Base-by-base conservation (phyloP, 2,113 vertebrate genomes). In the Dasyurus viverrinus region DNA sequence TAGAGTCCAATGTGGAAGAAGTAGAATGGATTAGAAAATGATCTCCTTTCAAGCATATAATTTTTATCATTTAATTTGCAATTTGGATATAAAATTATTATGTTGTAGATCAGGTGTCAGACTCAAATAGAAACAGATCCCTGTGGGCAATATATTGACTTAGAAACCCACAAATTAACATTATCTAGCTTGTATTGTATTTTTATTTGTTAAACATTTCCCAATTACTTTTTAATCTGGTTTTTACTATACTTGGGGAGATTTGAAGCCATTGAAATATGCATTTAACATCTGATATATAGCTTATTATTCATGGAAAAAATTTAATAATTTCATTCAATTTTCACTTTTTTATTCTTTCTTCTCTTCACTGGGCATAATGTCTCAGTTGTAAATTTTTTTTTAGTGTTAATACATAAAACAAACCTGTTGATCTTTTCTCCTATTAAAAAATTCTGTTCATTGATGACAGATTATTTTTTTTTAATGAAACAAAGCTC, bases 391-490 rank as follows among this genome's bases (percentile, higher is more conserved):
- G 68, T 54, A 97, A 97, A 92, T 92, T 92, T 95, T 92, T n/a
- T 26, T 94, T 91, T 42, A 76, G 27, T 14, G 95, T 95, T 96
- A 95, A 96, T 90, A 97, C 48, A 95, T 91, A 97, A 97, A 47
- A 57, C 90, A 89, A 95, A 52, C 30, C 90, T 91, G 42, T 93
- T 92, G 50, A 36, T 97, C 94, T 84, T 92, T 94, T 8, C 53
- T 93, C 84, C 94, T 89, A n/a, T 84, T 89, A 92, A 93, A 96
- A 96, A 97, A 92, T 93, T 90, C 91, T 53, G 53, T 60, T 96
- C 76, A 90, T 52, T 92, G 98, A 96, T 95, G 94, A 97, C 93
- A 94, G 60, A 76, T 94, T 90, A 52, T 60, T 94, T 92, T 90
- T 95, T 47, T 47, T 47, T 7, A 92, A 96, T 93, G 95, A 27